Percentiles rank a stretch among this genome's conserved stretches.
phyloP scores from a whole-genome alignment of 1,140 invertebrate species.

The Diploscapter pachys region DNA sequence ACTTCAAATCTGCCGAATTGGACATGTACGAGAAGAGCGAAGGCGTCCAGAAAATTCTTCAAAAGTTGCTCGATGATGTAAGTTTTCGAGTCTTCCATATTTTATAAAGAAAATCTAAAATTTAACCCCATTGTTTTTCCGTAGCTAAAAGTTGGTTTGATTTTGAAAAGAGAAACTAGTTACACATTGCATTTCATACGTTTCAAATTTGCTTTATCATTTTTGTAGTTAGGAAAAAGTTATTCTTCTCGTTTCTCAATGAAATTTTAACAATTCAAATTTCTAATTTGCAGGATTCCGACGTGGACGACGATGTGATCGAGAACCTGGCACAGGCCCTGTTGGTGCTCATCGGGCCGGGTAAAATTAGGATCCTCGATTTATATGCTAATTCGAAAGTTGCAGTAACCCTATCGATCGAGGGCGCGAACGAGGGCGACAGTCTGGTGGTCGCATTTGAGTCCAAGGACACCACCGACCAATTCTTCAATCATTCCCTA shows the following conservation, averaged over 20 bases:
- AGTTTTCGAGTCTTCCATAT: not conserved
- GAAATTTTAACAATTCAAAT: too few species aligned
- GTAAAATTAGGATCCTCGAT: slow-evolving; percentile 1
- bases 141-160: too few species aligned
- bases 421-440: not conserved
- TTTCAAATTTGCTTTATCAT: too few species aligned
- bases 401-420: too few species aligned
- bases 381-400: slow-evolving; percentile 1
- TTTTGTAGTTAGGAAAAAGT: too few species aligned
- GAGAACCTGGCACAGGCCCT: slow-evolving; percentile 1
- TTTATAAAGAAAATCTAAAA: too few species aligned
- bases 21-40: slow-evolving; percentile 8
- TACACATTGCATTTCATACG: too few species aligned
- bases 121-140: not conserved
- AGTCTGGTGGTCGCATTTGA: slow-evolving; percentile 1
- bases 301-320: slow-evolving; percentile 9
- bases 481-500: slow-evolving; percentile 4
- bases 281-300: not conserved
- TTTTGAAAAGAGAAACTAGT: too few species aligned
- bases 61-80: slow-evolving; percentile 14
- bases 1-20: slow-evolving; percentile 3
- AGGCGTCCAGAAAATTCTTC: slow-evolving; percentile 3
- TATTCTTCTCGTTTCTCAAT: too few species aligned
- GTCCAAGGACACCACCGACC: not conserved
- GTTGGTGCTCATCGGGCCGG: slow-evolving; percentile 1